Evolutionary conservation across 2,113 vertebrate species (phyloP), one percentile per base, ranked within the genome.

Genomic region (Alligator mississippiensis): DNA sequence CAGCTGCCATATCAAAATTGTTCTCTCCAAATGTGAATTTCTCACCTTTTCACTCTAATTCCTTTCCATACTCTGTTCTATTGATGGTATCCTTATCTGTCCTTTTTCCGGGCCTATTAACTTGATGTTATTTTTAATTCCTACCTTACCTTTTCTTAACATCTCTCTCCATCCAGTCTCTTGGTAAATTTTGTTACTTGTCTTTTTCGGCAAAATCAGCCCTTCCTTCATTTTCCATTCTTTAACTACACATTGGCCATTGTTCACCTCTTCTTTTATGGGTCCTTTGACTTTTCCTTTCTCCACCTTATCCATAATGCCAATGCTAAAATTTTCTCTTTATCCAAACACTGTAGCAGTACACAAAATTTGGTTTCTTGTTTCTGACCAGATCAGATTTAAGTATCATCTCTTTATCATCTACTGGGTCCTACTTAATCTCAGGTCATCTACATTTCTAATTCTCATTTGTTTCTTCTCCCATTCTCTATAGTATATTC

Each of bases 401-500:
- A 63, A 64, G n/a, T 47, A 61, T 57, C 66, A 25, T 66, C 34
- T 27, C 5, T 90, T 90, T 15, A 75, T 72, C 11, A 89, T 78
- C 30, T 4, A 5, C 80, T 6, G 10, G 21, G 80, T 62, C 5
- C 55, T 90, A 68, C 11, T 84, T 84, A 91, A 77, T 18, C 3
- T 86, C 27, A 58, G 58, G 74, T 15, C 3, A 2, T 11, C 28
- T 82, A 3, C 58, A 47, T 87, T 64, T 68, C 54, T 64, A 47
- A 70, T 3, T 80, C 17, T 17, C 78, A 4, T 15, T 12, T 57
- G 28, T 77, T 80, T 4, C 18, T 80, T 22, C 4, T 63, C 77
- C 3, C 9, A 7, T 2, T 87, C 4, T 30, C 4, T 21, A 38
- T 79, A 0, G 0, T 24, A 82, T 28, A 10, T 27, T 28, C 38